Evolutionary conservation across 2,113 vertebrate species (phyloP).

Genomic region (Nyctereutes procyonoides): DNA sequence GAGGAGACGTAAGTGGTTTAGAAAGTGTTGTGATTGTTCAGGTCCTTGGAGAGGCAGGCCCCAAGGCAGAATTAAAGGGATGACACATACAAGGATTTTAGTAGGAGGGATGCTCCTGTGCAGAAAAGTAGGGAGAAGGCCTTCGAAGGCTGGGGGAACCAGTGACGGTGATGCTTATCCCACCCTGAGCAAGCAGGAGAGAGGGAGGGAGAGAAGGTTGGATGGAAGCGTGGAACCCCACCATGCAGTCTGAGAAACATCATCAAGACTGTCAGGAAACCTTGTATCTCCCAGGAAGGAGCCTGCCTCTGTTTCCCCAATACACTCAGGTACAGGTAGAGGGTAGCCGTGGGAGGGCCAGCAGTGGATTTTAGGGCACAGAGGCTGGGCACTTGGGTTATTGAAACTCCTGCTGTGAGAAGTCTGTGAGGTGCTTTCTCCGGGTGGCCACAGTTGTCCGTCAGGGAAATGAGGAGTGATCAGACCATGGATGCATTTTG

Average conservation of each 20-base stretch:
- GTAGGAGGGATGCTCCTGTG: neutral
- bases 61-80: too few relatives aligned
- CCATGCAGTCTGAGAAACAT: neutral
- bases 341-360: neutral
- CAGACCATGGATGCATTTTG: neutral
- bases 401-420: neutral
- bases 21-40: neutral
- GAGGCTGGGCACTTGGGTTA: neutral
- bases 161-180: too few relatives aligned
- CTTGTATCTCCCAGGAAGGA: neutral
- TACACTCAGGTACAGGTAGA: neutral
- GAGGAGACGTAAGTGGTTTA: neutral
- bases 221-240: accelerated
- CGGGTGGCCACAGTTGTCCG: neutral
- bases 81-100: neutral
- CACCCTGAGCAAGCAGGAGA: too few relatives aligned
- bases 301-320: neutral
- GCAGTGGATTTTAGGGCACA: neutral
- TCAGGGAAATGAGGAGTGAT: neutral
- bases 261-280: neutral
- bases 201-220: neutral
- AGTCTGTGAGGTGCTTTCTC: neutral
- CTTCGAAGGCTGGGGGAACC: neutral
- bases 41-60: neutral
- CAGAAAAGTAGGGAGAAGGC: neutral